These are phyloP conservation scores for Eurytoma adleriae DNA, from an alignment of 2,888 invertebrate species.

Conservation along the genomic window DNA sequence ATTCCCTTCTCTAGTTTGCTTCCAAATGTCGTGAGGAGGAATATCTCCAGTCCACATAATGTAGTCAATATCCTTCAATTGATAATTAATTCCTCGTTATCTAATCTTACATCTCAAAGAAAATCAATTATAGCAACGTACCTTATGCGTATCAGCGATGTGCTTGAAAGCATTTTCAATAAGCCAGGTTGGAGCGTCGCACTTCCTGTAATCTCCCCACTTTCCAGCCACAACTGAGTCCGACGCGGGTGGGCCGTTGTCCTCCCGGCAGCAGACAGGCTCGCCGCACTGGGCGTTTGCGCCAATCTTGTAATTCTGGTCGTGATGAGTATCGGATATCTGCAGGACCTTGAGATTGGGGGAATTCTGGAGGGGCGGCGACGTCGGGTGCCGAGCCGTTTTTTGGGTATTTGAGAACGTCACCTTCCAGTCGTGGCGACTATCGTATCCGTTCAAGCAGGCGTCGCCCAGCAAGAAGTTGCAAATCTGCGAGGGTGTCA, in stretches of 20 bases:
- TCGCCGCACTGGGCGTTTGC: constrained; percentile 41
- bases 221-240: constrained; percentile 34
- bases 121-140: neutral
- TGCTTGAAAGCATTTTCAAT: constrained; percentile 46
- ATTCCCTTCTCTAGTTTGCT: constrained; percentile 53
- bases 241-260: constrained; percentile 7
- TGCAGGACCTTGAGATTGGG: constrained; percentile 47
- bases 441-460: constrained; percentile 44
- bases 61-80: constrained; percentile 51
- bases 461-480: constrained; percentile 40
- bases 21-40: constrained; percentile 56
- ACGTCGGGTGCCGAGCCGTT: neutral
- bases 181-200: constrained; percentile 40
- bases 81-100: neutral
- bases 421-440: constrained; percentile 48
- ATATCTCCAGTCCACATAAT: constrained; percentile 56
- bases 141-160: constrained; percentile 50
- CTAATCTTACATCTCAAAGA: neutral
- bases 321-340: constrained; percentile 54
- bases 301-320: constrained; percentile 45
- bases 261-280: constrained; percentile 47
- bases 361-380: neutral
- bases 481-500: constrained; percentile 49
- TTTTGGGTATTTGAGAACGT: neutral
- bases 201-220: constrained; percentile 56